Conservation (phyloP, 2,113 vertebrate species). For the Dicentrarchus labrax region DNA sequence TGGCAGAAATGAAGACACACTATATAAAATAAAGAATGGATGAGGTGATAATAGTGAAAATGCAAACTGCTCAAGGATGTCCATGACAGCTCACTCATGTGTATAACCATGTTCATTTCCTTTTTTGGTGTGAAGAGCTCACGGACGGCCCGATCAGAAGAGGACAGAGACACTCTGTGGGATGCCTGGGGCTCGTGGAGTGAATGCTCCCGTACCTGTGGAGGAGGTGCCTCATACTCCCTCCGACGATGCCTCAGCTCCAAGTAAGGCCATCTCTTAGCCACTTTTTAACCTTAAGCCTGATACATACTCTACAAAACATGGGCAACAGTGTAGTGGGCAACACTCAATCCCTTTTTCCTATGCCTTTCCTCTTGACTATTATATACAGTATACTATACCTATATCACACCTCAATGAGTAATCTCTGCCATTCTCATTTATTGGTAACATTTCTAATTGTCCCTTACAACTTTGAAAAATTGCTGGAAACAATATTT, state of each 20-base stretch:
- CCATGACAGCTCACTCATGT: not conserved
- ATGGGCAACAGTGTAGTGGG: not conserved
- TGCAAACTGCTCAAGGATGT: not conserved
- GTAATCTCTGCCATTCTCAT: not conserved
- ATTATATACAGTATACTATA: too few species aligned
- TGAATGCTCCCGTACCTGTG: conserved; percentile 96
- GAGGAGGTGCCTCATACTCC: conserved; percentile 95
- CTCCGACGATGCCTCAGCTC: conserved; percentile 94
- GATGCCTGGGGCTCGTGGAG: conserved; percentile 98
- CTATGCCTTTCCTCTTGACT: too few species aligned
- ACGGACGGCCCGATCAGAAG: conserved; percentile 92
- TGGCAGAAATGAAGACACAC: too few species aligned
- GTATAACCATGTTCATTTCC: not conserved
- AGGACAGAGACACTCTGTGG: conserved; percentile 93
- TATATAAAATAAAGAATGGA: too few species aligned
- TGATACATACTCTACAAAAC: not conserved
- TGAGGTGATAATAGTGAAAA: not conserved
- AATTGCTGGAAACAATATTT: not conserved
- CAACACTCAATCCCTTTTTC: not conserved
- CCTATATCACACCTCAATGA: too few species aligned
- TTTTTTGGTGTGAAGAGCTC: conserved; percentile 86
- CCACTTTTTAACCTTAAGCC: not conserved
- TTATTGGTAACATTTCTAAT: not conserved
- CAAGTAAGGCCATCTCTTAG: conserved; percentile 84
- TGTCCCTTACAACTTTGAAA: too few species aligned